A percentile compares a stretch with the other conserved stretches of the same genome.
Conservation (phyloP, 2,113 vertebrate species). For the Capricornis sumatraensis region DNA sequence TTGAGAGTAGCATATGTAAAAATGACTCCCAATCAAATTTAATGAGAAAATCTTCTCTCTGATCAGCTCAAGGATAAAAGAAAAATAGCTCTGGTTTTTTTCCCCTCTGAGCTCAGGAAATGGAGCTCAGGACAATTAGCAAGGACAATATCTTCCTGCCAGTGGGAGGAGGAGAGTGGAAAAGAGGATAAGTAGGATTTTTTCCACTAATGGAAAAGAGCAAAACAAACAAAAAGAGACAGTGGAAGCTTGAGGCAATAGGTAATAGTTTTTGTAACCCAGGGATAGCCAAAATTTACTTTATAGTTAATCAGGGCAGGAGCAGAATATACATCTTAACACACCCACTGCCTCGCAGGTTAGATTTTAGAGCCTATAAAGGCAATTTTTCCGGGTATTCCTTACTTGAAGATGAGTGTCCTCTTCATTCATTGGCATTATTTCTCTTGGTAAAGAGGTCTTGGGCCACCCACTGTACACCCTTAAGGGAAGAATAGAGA, state of each 20-base stretch:
- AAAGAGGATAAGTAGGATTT: neutral
- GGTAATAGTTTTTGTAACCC: neutral
- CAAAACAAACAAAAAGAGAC: neutral
- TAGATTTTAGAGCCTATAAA: neutral
- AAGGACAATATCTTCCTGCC: neutral
- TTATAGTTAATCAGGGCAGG: neutral
- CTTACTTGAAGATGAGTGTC: neutral
- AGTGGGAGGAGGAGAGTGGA: neutral
- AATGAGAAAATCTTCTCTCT: neutral
- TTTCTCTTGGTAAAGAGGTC: neutral
- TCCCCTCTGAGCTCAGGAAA: neutral
- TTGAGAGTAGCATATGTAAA: neutral
- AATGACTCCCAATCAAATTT: neutral
- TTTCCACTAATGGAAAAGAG: neutral
- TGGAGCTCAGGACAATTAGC: neutral
- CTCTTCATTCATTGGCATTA: neutral
- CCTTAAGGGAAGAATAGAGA: neutral
- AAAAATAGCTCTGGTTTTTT: neutral
- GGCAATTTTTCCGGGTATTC: neutral
- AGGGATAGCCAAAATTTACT: neutral
- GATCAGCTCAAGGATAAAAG: neutral
- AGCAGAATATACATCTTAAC: neutral
- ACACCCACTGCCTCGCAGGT: neutral
- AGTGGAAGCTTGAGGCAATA: neutral
- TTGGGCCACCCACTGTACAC: neutral